These are phyloP conservation scores for Eupithecia tripunctaria DNA, from an alignment of 2,888 invertebrate genomes.

Conservation along the genomic window DNA sequence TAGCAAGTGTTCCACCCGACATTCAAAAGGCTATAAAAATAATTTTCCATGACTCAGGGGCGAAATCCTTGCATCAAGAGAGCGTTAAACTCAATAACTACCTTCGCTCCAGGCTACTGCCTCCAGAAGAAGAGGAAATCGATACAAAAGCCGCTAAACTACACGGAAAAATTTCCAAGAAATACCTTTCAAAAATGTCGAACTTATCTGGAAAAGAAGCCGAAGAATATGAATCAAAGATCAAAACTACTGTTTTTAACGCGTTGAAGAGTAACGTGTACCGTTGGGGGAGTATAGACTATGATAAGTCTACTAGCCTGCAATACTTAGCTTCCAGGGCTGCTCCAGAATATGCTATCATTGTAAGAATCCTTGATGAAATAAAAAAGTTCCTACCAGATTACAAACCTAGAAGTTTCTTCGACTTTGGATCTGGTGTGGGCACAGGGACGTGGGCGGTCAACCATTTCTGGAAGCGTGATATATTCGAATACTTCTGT, in stretches of 20 bases:
- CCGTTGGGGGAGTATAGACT: conserved; percentile 90
- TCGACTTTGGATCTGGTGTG: conserved; percentile 96
- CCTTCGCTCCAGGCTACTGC: conserved; percentile 86
- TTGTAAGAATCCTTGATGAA: conserved; percentile 89
- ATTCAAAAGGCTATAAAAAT: conserved; percentile 84
- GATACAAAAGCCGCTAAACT: conserved; percentile 73
- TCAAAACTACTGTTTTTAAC: conserved; percentile 82
- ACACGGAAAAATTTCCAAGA: conserved; percentile 66
- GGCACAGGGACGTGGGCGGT: conserved; percentile 95
- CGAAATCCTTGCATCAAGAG: conserved; percentile 82
- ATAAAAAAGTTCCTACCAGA: conserved; percentile 86
- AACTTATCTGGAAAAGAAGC: conserved; percentile 66
- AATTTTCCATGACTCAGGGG: conserved; percentile 84
- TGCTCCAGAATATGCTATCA: conserved; percentile 90
- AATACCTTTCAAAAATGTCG: conserved; percentile 56
- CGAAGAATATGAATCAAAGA: conserved; percentile 70
- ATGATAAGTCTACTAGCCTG: conserved; percentile 86
- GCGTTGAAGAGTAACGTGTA: conserved; percentile 86
- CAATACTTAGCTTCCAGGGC: conserved; percentile 89
- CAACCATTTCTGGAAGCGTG: conserved; percentile 87
- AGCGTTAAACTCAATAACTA: conserved; percentile 84
- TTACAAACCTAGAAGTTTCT: conserved; percentile 90
- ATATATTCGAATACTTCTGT: conserved; percentile 92
- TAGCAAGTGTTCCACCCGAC: conserved; percentile 84
- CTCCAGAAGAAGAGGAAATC: conserved; percentile 85